Evolutionary conservation across 2,113 vertebrate species (phyloP), one percentile per base, ranked within the genome.

Genomic region (Misgurnus anguillicaudatus): DNA sequence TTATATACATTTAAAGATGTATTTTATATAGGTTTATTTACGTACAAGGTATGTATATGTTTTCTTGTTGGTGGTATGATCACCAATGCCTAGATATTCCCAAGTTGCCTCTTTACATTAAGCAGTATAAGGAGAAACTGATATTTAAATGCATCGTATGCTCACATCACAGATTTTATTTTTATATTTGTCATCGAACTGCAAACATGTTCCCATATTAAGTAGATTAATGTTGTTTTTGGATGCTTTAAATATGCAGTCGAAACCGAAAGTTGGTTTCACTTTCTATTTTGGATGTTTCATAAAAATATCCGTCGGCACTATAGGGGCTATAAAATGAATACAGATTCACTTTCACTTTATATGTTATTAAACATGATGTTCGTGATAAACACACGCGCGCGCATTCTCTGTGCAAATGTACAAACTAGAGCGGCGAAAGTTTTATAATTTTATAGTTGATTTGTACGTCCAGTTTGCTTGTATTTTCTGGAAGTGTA

Each of bases 361-460:
- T 16, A 36, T 51, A 39, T 42, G 38, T 58, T 38, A 71, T n/a
- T n/a, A n/a, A n/a, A n/a, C n/a, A n/a, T n/a, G n/a, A n/a, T 70
- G 67, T 10, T 42, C 55, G 42, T 53, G 48, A 63, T 21, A 81
- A 79, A 80, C 62, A 41, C 62, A 79, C 69, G 11, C 47, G 53
- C 42, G 57, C 41, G 51, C 78, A 62, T 53, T 70, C 63, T 65
- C 81, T 58, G 65, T 82, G 58, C 60, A 76, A 67, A 80, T 76
- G 69, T 77, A 80, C 62, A 55, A 86, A 78, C 73, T 85, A 80
- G 36, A 71, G 21, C 6, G 17, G 13, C n/a, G 68, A 60, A 83
- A 61, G 77, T 86, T 86, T 86, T 86, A 81, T 86, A 86, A 86
- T 86, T 86, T 86, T 86, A 83, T 86, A 86, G 84, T 84, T 85